A percentile compares a stretch with the other conserved stretches of the same genome.
Evolutionary conservation across 2,888 invertebrate species (phyloP).

Genomic region (Caenorhabditis sp.): DNA sequence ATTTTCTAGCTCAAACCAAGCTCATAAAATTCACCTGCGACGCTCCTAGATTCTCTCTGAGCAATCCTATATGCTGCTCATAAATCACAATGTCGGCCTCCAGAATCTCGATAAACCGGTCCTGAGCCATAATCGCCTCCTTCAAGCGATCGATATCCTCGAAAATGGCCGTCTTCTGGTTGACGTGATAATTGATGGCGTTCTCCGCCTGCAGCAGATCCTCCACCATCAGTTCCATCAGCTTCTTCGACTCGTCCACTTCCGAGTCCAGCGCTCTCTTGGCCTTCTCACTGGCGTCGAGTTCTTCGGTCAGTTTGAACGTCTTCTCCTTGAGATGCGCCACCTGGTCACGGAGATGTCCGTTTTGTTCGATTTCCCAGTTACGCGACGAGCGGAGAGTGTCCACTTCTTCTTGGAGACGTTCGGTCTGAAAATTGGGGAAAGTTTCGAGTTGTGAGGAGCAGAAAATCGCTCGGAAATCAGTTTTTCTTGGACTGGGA

Average conservation of each 20-base stretch:
- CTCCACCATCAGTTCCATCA: slow-evolving; percentile 66
- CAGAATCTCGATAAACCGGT: slow-evolving; percentile 78
- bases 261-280: slow-evolving; percentile 68
- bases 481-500: neutral
- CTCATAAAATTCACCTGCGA: slow-evolving; percentile 76
- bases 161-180: slow-evolving; percentile 76
- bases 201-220: slow-evolving; percentile 72
- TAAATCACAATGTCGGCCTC: slow-evolving; percentile 82
- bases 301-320: slow-evolving; percentile 70
- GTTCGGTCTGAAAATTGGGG: slow-evolving; percentile 68
- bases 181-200: slow-evolving; percentile 71
- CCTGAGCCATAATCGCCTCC: slow-evolving; percentile 80
- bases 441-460: neutral
- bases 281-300: slow-evolving; percentile 68
- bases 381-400: slow-evolving; percentile 78
- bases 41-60: slow-evolving; percentile 80
- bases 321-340: slow-evolving; percentile 72
- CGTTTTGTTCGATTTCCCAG: slow-evolving; percentile 80
- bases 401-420: slow-evolving; percentile 74
- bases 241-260: slow-evolving; percentile 54
- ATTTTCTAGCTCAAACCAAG: neutral
- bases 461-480: no score
- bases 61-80: slow-evolving; percentile 81
- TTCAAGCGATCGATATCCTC: slow-evolving; percentile 79
- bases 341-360: slow-evolving; percentile 76